These are phyloP conservation scores for Heterodera filipjevi DNA, from an alignment of 2,888 invertebrate genomes.

Conservation along the genomic window DNA sequence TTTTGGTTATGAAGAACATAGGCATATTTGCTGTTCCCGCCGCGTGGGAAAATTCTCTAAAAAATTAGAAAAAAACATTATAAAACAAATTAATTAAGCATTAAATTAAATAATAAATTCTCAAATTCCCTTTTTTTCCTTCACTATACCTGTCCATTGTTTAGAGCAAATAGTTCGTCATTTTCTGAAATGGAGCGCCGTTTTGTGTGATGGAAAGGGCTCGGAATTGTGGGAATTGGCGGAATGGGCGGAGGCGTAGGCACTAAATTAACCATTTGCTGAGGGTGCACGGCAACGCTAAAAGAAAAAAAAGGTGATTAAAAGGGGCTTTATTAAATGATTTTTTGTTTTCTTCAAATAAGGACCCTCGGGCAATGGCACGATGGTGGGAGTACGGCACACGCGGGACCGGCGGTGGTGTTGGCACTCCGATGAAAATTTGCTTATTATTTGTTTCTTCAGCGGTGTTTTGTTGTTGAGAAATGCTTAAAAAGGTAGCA, in stretches of 20 bases:
- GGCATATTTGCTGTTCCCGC: conserved; percentile 8
- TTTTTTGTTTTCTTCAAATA: no score
- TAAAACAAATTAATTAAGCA: no score
- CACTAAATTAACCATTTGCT: background rate
- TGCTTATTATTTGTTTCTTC: background rate
- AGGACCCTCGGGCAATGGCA: background rate
- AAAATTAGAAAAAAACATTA: background rate
- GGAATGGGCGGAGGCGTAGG: background rate
- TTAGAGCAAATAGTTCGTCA: background rate
- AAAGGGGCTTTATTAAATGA: background rate
- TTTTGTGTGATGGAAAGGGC: background rate
- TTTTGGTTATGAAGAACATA: background rate
- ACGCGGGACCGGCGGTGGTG: conserved; percentile 23
- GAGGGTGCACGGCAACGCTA: background rate
- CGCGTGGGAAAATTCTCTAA: background rate
- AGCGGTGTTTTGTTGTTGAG: background rate
- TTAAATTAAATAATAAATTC: no score
- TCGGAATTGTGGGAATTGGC: background rate
- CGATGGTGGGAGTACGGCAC: background rate
- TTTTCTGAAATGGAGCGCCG: background rate
- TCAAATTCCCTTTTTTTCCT: no score
- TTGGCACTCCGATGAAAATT: conserved; percentile 20
- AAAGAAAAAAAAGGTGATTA: background rate
- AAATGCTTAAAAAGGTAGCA: no score
- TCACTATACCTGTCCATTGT: background rate